phyloP scores from a whole-genome alignment of 2,113 vertebrate genomes.

The Edolisoma coerulescens region DNA sequence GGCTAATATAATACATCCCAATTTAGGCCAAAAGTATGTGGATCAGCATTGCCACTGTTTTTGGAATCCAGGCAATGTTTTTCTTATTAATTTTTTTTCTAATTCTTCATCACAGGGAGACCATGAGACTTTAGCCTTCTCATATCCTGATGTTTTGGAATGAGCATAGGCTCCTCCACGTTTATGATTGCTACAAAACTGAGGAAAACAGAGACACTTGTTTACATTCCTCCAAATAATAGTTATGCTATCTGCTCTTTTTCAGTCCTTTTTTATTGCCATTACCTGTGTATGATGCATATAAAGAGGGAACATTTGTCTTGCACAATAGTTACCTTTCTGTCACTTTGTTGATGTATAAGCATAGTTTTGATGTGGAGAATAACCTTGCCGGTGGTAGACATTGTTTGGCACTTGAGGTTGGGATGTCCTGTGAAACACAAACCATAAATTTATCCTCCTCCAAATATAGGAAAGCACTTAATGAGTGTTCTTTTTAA shows the following conservation, averaged over 20 bases:
- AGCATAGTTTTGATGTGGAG: background rate
- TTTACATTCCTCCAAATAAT: background rate
- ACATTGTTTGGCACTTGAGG: background rate
- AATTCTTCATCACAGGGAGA: background rate
- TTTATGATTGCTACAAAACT: background rate
- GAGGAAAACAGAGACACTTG: background rate
- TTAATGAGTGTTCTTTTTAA: background rate
- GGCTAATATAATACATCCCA: background rate
- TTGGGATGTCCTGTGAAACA: background rate
- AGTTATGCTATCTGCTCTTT: background rate
- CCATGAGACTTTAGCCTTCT: background rate
- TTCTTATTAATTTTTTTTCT: background rate
- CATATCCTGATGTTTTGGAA: background rate
- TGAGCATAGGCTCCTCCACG: background rate
- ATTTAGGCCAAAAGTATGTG: background rate
- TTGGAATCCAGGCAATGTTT: rapidly evolving
- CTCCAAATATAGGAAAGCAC: background rate
- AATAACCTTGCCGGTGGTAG: background rate
- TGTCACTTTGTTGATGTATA: rapidly evolving
- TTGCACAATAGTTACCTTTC: background rate
- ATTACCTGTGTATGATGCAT: background rate
- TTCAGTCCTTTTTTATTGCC: background rate
- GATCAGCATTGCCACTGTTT: background rate
- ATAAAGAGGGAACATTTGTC: background rate
- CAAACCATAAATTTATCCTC: background rate